These are phyloP conservation scores for Oxyteleia sp. DNA, from an alignment of 2,888 invertebrate species.

Conservation along the genomic window DNA sequence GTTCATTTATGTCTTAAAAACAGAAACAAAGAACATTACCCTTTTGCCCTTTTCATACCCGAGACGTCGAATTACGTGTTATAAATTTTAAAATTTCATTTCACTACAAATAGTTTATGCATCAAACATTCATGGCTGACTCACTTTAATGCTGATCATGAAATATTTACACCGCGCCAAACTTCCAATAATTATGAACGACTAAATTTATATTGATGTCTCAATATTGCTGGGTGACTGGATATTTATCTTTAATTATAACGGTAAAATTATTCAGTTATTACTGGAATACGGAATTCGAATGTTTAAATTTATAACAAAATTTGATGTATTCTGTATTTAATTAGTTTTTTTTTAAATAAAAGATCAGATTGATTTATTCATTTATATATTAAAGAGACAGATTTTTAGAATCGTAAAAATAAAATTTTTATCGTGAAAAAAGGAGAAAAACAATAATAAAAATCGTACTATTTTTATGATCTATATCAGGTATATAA, in stretches of 20 bases:
- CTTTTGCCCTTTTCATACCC: neutral
- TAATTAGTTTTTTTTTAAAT: no score
- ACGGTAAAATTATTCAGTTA: neutral
- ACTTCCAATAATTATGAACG: constrained; percentile 4
- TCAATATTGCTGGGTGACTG: neutral
- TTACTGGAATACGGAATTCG: neutral
- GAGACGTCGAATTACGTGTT: neutral
- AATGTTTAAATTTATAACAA: neutral
- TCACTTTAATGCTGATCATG: neutral
- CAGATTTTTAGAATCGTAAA: no score
- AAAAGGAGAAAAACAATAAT: no score
- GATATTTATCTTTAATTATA: neutral
- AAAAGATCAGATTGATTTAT: no score
- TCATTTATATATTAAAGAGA: no score
- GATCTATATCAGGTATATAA: no score
- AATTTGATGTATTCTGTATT: no score
- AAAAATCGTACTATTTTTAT: no score
- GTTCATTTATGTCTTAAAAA: no score
- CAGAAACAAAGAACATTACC: no score
- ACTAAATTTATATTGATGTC: neutral
- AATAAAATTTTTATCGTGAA: no score
- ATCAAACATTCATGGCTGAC: neutral
- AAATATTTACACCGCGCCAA: neutral
- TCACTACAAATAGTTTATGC: constrained; percentile 6
- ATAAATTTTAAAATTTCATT: constrained; percentile 3